phyloP scores from a whole-genome alignment of 1,140 invertebrate species.

The Bombus impatiens region DNA sequence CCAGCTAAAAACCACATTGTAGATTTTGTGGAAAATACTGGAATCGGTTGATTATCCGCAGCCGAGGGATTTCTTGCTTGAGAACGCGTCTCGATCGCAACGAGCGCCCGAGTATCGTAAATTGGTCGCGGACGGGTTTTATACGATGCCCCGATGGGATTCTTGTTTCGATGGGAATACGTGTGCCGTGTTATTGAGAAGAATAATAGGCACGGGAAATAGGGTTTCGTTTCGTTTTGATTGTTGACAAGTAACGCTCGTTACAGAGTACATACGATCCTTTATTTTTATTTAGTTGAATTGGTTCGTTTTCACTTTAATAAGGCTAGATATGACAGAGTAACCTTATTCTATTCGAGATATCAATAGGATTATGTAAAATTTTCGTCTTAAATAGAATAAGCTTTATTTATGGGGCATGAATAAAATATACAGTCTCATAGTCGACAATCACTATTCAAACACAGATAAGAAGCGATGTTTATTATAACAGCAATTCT shows the following conservation, averaged over 20 bases:
- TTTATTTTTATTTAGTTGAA: not conserved
- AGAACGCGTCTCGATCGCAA: not conserved
- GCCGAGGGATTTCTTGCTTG: slow-evolving; percentile 4
- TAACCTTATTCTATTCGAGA: too few species aligned
- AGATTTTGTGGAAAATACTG: not conserved
- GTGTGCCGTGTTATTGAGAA: not conserved
- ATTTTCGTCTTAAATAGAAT: too few species aligned
- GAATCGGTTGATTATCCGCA: not conserved
- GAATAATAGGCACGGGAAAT: not conserved
- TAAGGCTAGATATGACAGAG: too few species aligned
- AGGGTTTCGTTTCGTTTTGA: not conserved
- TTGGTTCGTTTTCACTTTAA: not conserved
- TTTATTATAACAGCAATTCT: too few species aligned
- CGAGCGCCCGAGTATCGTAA: not conserved
- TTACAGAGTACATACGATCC: not conserved
- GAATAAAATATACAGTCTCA: too few species aligned
- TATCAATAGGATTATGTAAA: too few species aligned
- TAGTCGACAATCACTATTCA: too few species aligned
- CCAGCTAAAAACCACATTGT: not conserved
- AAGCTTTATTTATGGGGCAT: too few species aligned
- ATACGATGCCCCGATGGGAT: not conserved
- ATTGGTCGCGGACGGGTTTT: slow-evolving; percentile 9
- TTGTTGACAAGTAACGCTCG: not conserved
- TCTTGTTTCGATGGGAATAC: not conserved
- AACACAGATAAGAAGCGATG: too few species aligned